Conservation (phyloP, 2,797 vertebrate species). For the Poliocrania exsul region DNA sequence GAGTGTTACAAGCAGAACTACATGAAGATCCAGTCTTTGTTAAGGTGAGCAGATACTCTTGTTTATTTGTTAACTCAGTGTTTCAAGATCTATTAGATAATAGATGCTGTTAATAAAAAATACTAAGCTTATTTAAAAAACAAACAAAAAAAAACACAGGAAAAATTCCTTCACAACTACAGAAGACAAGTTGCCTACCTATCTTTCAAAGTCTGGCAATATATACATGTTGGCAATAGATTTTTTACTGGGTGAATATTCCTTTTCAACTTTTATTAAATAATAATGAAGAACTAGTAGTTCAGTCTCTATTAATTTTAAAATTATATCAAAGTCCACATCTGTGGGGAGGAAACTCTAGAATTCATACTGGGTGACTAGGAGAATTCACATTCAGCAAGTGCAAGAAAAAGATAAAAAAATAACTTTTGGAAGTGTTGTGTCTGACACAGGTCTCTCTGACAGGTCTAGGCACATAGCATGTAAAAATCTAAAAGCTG, state of each 20-base stretch:
- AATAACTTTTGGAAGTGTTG: slow-evolving; percentile 52
- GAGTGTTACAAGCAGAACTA: slow-evolving; percentile 8
- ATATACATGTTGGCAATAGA: neutral
- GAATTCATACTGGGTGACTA: neutral
- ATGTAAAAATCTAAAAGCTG: slow-evolving; percentile 75
- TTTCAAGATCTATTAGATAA: slow-evolving; percentile 36
- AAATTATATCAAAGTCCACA: neutral
- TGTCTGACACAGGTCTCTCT: slow-evolving; percentile 68
- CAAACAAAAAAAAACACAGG: rapidly evolving
- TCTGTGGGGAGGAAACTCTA: neutral
- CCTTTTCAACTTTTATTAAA: neutral
- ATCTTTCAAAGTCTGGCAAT: neutral
- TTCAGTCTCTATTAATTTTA: neutral
- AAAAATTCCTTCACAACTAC: neutral
- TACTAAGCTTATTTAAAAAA: neutral
- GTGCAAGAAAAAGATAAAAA: slow-evolving; percentile 28
- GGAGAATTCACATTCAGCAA: slow-evolving; percentile 49
- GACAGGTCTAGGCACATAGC: slow-evolving; percentile 70
- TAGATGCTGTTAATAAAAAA: slow-evolving; percentile 1
- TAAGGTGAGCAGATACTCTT: slow-evolving; percentile 21
- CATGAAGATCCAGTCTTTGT: neutral
- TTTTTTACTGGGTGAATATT: neutral
- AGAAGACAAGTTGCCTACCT: neutral
- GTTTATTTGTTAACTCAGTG: slow-evolving; percentile 39
- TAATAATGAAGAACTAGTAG: neutral